Conservation (phyloP, 1,140 invertebrate genomes). For the Eurosta solidaginis region DNA sequence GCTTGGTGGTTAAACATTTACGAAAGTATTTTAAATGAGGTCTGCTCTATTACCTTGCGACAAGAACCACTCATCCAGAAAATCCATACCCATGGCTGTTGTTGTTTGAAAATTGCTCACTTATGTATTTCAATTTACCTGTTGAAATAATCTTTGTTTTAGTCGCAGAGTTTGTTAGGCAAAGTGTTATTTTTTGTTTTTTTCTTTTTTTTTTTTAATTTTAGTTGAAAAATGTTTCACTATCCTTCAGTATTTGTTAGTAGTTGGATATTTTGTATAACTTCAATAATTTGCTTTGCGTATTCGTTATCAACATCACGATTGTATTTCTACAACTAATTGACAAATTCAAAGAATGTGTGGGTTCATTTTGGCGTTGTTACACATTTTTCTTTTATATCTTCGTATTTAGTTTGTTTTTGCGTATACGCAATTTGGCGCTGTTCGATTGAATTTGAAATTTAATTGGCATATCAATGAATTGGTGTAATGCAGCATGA, state of each 20-base stretch:
- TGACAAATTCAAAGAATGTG: background rate
- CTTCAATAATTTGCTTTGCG: constrained; percentile 14
- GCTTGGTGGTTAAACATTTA: no score
- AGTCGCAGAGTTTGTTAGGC: background rate
- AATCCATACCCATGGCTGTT: constrained; percentile 54
- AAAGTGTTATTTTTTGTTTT: background rate
- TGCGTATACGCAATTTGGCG: background rate
- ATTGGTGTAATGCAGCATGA: background rate
- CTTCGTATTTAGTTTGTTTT: background rate
- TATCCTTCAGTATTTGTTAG: background rate
- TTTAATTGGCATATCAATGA: background rate
- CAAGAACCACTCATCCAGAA: constrained; percentile 59
- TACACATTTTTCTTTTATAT: background rate
- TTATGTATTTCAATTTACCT: constrained; percentile 17
- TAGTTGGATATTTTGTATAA: background rate
- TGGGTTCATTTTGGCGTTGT: background rate
- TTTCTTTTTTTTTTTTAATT: background rate
- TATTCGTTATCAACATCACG: background rate
- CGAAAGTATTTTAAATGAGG: background rate
- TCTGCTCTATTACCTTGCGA: constrained; percentile 51
- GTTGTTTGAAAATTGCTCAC: constrained; percentile 20
- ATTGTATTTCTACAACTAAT: background rate
- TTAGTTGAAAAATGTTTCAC: background rate
- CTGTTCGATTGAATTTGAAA: background rate
- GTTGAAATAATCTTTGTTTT: background rate